phyloP scores from a whole-genome alignment of 2,797 vertebrate genomes.

The Falco concolor region DNA sequence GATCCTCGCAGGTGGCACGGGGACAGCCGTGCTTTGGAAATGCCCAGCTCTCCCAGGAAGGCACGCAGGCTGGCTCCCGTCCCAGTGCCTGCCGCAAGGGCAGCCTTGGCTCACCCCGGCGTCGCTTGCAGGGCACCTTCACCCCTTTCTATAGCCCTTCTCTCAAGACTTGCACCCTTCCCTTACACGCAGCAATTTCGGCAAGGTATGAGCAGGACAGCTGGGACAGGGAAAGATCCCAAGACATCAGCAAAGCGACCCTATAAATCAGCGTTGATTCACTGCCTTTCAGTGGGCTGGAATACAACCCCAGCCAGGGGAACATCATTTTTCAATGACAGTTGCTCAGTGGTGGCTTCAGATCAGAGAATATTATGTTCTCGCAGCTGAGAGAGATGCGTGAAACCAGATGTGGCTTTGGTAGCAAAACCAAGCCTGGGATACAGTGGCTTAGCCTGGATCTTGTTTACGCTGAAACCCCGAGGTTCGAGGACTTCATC shows the following conservation, averaged over 20 bases:
- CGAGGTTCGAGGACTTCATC: background rate
- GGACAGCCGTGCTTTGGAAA: fast-evolving
- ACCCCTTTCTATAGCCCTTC: background rate
- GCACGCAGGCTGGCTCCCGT: background rate
- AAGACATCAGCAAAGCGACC: background rate
- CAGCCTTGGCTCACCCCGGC: background rate
- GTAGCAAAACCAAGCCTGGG: background rate
- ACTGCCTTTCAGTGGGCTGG: background rate
- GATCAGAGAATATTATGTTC: background rate
- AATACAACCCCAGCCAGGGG: background rate
- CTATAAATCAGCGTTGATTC: background rate
- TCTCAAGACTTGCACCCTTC: background rate
- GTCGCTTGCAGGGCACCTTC: background rate
- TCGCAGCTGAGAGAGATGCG: background rate
- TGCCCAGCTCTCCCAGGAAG: background rate
- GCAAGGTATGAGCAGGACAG: background rate
- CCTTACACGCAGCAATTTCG: background rate
- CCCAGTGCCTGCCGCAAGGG: background rate
- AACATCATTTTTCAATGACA: background rate
- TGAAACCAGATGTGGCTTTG: background rate
- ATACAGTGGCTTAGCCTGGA: background rate
- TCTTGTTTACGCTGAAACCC: background rate
- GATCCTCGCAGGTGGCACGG: background rate
- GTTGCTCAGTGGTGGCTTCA: background rate
- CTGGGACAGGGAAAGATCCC: background rate